A percentile compares a stretch with the other conserved stretches of the same genome.
phyloP scores from a whole-genome alignment of 2,113 vertebrate genomes.

The Phaethornis superciliosus region DNA sequence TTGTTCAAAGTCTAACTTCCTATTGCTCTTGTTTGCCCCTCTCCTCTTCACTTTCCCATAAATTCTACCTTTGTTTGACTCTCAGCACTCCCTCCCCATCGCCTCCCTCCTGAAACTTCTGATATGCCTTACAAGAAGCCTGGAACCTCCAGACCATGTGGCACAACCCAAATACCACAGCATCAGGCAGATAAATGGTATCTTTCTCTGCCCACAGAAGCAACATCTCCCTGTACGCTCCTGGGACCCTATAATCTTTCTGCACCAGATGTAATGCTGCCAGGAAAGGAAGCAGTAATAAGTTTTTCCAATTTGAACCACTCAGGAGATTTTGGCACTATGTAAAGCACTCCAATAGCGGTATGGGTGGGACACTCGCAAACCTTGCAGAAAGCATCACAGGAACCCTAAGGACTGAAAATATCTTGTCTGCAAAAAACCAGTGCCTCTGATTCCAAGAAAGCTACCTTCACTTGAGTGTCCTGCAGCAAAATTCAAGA shows the following conservation, averaged over 20 bases:
- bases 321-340: background rate
- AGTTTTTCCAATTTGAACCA: background rate
- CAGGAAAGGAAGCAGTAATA: background rate
- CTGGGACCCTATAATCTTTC: background rate
- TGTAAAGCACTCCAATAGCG: background rate
- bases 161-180: background rate
- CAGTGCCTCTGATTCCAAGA: background rate
- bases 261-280: background rate
- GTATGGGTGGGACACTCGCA: background rate
- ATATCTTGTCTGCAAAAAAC: background rate
- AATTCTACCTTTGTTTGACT: conserved; percentile 61
- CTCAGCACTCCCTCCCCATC: conserved; percentile 21
- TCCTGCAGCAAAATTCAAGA: background rate
- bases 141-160: background rate
- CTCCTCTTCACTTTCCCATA: conserved; percentile 43
- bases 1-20: conserved; percentile 57
- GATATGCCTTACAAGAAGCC: background rate
- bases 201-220: background rate
- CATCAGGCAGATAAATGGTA: background rate
- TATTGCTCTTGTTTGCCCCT: conserved; percentile 41
- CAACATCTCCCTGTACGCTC: background rate
- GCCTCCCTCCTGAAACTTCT: background rate
- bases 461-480: background rate
- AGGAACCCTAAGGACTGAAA: background rate
- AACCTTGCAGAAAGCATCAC: background rate